These are phyloP conservation scores for Listrodromus nycthemerus DNA, from an alignment of 2,888 invertebrate species.

Conservation along the genomic window DNA sequence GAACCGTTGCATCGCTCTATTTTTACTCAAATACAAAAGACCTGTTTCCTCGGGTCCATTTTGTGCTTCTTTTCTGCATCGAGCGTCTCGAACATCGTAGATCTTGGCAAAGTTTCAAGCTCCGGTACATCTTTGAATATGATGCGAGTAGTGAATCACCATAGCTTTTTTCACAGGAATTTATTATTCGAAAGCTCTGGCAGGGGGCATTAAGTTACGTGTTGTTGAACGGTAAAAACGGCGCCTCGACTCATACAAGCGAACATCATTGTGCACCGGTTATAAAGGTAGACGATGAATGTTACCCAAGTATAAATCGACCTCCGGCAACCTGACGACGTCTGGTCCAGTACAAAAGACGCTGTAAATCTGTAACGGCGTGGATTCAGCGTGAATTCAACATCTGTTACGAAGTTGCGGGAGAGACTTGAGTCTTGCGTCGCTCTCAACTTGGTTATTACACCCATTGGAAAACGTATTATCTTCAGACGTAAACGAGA, in stretches of 20 bases:
- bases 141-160: no score
- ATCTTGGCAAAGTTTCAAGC: no score
- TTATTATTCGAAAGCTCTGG: background rate
- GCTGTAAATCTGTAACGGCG: conserved; percentile 36
- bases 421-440: background rate
- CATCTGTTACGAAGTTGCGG: conserved; percentile 12
- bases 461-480: conserved; percentile 28
- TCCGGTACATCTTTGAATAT: no score
- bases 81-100: no score
- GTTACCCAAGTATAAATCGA: background rate
- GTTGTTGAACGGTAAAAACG: background rate
- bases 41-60: no score
- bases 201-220: background rate
- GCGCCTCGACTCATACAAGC: background rate
- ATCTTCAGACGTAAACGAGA: conserved; percentile 32
- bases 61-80: no score
- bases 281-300: background rate
- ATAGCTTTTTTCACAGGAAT: background rate
- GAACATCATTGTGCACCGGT: background rate
- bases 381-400: conserved; percentile 37
- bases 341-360: background rate
- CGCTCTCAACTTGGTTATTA: conserved; percentile 17
- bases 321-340: background rate
- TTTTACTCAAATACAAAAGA: no score
- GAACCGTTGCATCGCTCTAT: no score